A percentile compares a stretch with the other conserved stretches of the same genome.
phyloP scores from a whole-genome alignment of 2,797 vertebrate species.

The Smutsia gigantea region DNA sequence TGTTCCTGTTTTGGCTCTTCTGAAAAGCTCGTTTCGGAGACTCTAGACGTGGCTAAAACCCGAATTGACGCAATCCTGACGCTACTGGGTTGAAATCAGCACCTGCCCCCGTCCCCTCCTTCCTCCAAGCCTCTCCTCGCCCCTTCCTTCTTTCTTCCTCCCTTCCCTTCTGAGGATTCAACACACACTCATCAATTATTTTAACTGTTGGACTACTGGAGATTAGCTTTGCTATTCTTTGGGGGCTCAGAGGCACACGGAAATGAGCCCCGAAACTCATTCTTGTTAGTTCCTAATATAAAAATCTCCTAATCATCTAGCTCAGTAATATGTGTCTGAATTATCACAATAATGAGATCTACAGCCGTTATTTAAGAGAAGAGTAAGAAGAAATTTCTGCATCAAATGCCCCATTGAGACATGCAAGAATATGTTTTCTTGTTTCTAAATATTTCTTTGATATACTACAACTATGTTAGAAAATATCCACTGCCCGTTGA shows the following conservation, averaged over 20 bases:
- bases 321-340: neutral
- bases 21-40: slow-evolving; percentile 85
- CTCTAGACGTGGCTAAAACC: slow-evolving; percentile 87
- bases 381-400: slow-evolving; percentile 9
- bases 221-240: slow-evolving; percentile 73
- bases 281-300: neutral
- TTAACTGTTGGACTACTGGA: slow-evolving; percentile 86
- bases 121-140: slow-evolving; percentile 33
- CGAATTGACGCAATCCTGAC: slow-evolving; percentile 97
- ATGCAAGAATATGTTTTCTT: slow-evolving; percentile 32
- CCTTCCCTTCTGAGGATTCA: slow-evolving; percentile 82
- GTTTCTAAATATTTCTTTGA: neutral
- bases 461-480: neutral
- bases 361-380: neutral
- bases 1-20: slow-evolving; percentile 87
- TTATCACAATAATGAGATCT: slow-evolving; percentile 32
- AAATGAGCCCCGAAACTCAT: slow-evolving; percentile 60
- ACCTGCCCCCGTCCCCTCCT: slow-evolving; percentile 79
- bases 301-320: slow-evolving; percentile 31
- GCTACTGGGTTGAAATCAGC: slow-evolving; percentile 92
- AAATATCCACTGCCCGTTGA: neutral
- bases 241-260: slow-evolving; percentile 55
- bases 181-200: slow-evolving; percentile 86
- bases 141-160: slow-evolving; percentile 61
- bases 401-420: slow-evolving; percentile 15